phyloP scores from a whole-genome alignment of 2,797 vertebrate species.

The Agapornis canus region DNA sequence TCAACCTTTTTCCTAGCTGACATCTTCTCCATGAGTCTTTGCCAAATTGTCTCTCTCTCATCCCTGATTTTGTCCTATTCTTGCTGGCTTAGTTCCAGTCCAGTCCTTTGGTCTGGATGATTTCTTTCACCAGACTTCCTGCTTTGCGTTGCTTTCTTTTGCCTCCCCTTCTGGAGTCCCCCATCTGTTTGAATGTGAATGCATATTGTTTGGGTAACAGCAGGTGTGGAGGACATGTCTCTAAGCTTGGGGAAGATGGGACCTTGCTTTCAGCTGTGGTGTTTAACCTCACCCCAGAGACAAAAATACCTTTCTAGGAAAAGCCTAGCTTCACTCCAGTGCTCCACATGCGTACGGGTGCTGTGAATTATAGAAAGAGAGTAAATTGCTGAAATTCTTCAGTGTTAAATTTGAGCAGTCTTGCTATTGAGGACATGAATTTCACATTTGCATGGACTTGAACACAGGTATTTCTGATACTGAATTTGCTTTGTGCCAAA shows the following conservation, averaged over 20 bases:
- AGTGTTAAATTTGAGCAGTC: neutral
- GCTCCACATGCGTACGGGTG: rapidly evolving
- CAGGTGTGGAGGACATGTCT: neutral
- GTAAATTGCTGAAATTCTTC: neutral
- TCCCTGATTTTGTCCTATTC: constrained; percentile 16
- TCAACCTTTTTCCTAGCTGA: neutral
- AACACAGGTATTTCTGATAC: neutral
- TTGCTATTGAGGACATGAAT: neutral
- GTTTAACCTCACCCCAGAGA: rapidly evolving
- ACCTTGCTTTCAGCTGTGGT: neutral
- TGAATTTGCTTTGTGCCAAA: neutral
- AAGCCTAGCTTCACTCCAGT: neutral
- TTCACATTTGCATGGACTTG: neutral
- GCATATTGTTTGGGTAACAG: neutral
- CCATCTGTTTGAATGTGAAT: neutral
- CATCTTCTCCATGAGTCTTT: neutral
- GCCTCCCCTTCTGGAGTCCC: neutral
- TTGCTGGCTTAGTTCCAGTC: constrained; percentile 39
- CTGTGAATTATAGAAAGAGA: neutral
- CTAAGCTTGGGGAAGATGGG: neutral
- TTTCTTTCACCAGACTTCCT: constrained; percentile 26
- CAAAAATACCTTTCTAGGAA: neutral
- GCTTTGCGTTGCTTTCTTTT: constrained; percentile 9
- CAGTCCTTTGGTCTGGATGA: constrained; percentile 3
- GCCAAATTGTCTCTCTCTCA: neutral